These are phyloP conservation scores for Urocolius indicus DNA, from an alignment of 2,113 vertebrate species.

Conservation along the genomic window DNA sequence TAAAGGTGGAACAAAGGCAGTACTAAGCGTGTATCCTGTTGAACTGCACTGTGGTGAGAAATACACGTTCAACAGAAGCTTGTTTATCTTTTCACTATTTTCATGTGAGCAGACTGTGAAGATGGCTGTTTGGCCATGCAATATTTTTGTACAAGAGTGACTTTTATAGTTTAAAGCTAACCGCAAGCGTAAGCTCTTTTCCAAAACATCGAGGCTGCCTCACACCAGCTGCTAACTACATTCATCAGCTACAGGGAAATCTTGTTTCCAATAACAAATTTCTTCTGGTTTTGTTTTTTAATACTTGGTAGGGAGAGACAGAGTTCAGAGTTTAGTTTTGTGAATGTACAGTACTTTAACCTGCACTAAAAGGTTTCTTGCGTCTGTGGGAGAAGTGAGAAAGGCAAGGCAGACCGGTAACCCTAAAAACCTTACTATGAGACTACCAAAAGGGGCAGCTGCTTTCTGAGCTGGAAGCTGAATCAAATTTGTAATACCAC, in stretches of 20 bases:
- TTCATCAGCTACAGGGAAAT: not conserved
- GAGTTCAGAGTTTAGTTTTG: not conserved
- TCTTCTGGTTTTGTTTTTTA: not conserved
- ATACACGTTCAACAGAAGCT: constrained; percentile 42
- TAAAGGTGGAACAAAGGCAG: constrained; percentile 52
- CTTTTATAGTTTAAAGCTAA: constrained; percentile 1
- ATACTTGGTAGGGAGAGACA: constrained; percentile 24
- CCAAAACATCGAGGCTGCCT: constrained; percentile 30
- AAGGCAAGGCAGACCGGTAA: constrained; percentile 24
- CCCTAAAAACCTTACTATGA: not conserved
- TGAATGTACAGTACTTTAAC: constrained; percentile 57
- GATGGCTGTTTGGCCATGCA: constrained; percentile 51
- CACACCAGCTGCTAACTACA: constrained; percentile 25
- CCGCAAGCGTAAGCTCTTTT: not conserved
- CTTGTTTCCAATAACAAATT: constrained; percentile 6
- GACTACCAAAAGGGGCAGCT: constrained; percentile 21
- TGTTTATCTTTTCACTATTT: constrained; percentile 56
- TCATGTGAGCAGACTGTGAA: constrained; percentile 68
- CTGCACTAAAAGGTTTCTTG: constrained; percentile 16
- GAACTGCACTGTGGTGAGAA: constrained; percentile 63
- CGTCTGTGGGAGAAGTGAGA: not conserved
- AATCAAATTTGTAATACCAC: not conserved
- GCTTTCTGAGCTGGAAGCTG: not conserved
- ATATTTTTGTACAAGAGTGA: constrained; percentile 49
- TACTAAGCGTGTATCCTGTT: constrained; percentile 4